These are phyloP conservation scores for Cossypha polioptera DNA, from an alignment of 2,797 vertebrate genomes.

Conservation along the genomic window DNA sequence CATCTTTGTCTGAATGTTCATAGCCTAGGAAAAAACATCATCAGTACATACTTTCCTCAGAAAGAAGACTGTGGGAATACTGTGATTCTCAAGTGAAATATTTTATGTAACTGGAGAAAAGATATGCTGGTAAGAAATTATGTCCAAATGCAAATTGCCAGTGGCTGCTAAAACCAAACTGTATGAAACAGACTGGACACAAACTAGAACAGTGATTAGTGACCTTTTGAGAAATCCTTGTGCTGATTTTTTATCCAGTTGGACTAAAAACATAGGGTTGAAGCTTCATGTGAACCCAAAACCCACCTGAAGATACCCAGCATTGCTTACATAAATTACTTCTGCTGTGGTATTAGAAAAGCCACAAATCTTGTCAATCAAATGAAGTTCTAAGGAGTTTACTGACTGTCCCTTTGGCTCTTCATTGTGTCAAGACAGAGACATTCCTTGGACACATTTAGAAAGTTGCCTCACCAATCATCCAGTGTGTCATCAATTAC, in stretches of 20 bases:
- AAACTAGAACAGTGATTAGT: background rate
- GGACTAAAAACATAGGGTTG: background rate
- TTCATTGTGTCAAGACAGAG: conserved; percentile 65
- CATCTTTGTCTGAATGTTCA: background rate
- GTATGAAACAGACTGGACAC: background rate
- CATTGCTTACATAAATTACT: conserved; percentile 39
- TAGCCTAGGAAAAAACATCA: background rate
- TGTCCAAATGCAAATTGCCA: background rate
- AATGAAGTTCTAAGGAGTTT: conserved; percentile 48
- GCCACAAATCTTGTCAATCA: conserved; percentile 67
- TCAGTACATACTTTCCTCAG: background rate
- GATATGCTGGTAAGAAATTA: background rate
- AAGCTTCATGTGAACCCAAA: background rate
- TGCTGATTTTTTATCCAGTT: background rate
- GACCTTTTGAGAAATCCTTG: background rate
- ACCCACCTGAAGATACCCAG: conserved; percentile 10
- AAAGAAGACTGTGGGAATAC: background rate
- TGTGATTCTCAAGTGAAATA: background rate
- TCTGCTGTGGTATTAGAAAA: conserved; percentile 44
- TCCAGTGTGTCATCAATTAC: conserved; percentile 46
- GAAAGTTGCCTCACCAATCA: conserved; percentile 68
- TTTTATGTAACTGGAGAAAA: background rate
- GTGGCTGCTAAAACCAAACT: background rate
- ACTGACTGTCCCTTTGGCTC: conserved; percentile 41
- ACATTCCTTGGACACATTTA: conserved; percentile 66